A percentile compares a stretch with the other conserved stretches of the same genome.
These are phyloP conservation scores for Plumapathes pennacea DNA, from an alignment of 92 coral and sea anemone genomes.

Conservation along the genomic window DNA sequence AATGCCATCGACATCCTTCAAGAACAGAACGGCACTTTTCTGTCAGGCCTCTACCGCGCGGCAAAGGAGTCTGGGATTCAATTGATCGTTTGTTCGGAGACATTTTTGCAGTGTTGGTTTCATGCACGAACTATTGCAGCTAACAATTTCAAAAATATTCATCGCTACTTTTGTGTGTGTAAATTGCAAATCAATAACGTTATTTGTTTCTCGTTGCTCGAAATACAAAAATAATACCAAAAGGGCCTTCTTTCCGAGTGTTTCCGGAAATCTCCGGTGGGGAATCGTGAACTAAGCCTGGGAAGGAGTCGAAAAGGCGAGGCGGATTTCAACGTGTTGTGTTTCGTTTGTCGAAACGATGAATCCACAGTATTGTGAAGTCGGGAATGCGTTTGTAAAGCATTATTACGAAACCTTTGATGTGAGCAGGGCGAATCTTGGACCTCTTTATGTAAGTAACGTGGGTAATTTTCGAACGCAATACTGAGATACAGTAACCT, in stretches of 20 bases:
- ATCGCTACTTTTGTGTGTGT: no score
- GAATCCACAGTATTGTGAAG: conserved; percentile 23
- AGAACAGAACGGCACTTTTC: background rate
- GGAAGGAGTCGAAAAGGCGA: no score
- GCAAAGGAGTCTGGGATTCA: background rate
- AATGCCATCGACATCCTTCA: conserved; percentile 74
- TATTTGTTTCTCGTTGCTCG: no score
- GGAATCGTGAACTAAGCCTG: no score
- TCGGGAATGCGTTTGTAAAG: conserved; percentile 29
- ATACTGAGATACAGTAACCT: background rate
- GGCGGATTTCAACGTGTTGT: no score
- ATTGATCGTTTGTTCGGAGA: background rate
- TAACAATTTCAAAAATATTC: no score
- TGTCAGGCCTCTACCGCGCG: background rate
- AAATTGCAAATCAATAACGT: no score
- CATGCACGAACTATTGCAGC: background rate
- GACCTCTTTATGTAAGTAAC: conserved; percentile 43
- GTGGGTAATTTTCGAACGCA: background rate
- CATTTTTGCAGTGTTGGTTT: conserved; percentile 8
- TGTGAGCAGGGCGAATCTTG: conserved; percentile 13
- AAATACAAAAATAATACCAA: no score
- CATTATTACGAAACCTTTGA: conserved; percentile 38
- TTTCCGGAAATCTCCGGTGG: no score
- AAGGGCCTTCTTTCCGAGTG: no score
- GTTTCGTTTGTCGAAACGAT: no score